Evolutionary conservation across 2,797 vertebrate genomes (phyloP).

Genomic region (Periophthalmus magnuspinnatus): DNA sequence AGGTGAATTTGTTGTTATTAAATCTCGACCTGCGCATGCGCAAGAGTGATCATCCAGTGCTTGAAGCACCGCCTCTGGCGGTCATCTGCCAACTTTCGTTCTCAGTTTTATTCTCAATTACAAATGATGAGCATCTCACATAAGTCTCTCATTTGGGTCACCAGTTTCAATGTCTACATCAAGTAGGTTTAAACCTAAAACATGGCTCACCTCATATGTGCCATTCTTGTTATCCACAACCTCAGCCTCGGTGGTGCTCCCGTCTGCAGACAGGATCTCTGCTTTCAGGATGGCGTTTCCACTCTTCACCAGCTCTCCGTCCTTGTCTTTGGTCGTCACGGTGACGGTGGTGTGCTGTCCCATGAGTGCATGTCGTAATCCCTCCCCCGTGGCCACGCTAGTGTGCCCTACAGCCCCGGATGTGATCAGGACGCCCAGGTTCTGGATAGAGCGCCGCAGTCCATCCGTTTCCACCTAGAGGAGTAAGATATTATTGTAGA

Average conservation of each 20-base stretch:
- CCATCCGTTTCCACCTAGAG: conserved; percentile 85
- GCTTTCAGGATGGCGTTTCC: conserved; percentile 89
- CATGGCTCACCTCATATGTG: conserved; percentile 82
- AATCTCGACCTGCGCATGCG: no score
- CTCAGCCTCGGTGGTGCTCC: conserved; percentile 74
- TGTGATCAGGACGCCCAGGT: conserved; percentile 88
- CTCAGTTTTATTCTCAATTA: no score
- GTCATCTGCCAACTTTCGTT: no score
- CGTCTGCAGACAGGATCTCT: conserved; percentile 79
- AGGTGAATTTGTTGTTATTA: no score
- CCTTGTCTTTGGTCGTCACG: conserved; percentile 95
- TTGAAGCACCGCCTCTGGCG: no score
- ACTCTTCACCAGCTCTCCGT: conserved; percentile 87
- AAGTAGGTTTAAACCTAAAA: no score
- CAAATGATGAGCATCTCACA: no score
- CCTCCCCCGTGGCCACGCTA: conserved; percentile 91
- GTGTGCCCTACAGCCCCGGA: conserved; percentile 89
- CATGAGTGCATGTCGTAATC: conserved; percentile 88
- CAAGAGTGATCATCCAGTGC: no score
- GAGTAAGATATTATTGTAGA: no score
- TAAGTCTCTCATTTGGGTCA: no score
- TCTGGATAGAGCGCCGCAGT: conserved; percentile 89
- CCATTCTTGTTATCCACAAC: conserved; percentile 93
- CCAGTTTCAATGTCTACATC: no score
- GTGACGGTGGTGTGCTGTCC: conserved; percentile 88